Conservation (phyloP, 2,113 vertebrate species). For the Atractosteus spatula region DNA sequence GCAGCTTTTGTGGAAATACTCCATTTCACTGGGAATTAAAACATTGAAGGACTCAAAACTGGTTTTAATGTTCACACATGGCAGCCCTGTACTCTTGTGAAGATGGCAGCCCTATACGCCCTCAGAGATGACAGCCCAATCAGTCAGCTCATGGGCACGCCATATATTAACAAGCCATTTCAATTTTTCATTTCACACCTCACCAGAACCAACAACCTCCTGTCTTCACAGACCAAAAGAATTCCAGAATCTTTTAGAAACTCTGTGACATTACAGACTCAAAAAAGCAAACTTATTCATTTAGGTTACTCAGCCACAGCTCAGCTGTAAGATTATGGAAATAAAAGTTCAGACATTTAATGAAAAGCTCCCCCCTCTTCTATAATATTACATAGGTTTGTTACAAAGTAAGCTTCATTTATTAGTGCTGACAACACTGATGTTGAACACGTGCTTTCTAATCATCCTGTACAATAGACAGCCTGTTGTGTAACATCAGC, state of each 20-base stretch:
- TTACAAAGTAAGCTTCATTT: no score
- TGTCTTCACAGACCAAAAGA: conserved; percentile 42
- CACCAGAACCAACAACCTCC: conserved; percentile 48
- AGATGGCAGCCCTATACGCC: background rate
- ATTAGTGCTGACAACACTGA: no score
- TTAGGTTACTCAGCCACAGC: no score
- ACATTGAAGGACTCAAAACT: background rate
- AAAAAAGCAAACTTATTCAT: no score
- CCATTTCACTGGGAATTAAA: conserved; percentile 4
- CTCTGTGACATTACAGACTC: background rate
- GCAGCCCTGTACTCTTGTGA: background rate
- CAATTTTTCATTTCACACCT: conserved; percentile 60
- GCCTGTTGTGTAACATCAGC: no score
- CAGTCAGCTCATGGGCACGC: conserved; percentile 17
- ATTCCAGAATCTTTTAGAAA: conserved; percentile 37
- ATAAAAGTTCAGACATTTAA: no score
- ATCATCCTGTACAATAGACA: no score
- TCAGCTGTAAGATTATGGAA: no score
- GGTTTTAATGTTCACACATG: conserved; percentile 17
- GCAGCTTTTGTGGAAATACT: background rate
- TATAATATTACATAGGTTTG: no score
- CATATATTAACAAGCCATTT: conserved; percentile 17
- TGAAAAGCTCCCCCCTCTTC: no score
- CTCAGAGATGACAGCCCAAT: conserved; percentile 32
- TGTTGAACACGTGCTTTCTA: no score